Evolutionary conservation across 1,140 invertebrate species (phyloP), one percentile per base, ranked within the genome.

Genomic region (Asobara japonica): DNA sequence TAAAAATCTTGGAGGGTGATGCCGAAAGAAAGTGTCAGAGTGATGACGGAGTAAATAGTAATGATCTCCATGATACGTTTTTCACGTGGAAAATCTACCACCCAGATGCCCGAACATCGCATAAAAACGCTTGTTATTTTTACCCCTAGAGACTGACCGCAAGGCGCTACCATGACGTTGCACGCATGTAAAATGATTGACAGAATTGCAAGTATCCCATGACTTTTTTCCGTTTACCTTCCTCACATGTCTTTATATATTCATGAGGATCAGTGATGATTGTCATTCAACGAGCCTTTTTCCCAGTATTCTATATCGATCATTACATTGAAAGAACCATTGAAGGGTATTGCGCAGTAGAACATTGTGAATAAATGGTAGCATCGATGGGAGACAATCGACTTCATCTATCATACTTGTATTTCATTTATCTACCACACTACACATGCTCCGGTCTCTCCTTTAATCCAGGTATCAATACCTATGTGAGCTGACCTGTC

Each of bases 71-170:
- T n/a, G 8, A 77, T 8, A 7, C 61, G 16, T 41, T 65, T 60
- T 45, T 74, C 76, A 31, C 25, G 33, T 8, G 33, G 20, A 5
- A 62, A 71, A 30, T 73, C 33, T 13, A 73, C 71, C 25, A 41
- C 13, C 78, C 78, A 79, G 30, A 79, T 69, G 2, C 78, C 78
- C 18, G 77, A 71, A 18, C 76, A 62, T 60, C 72, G 77, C 78
- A 79, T 77, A 36, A 73, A 79, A n/a, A 79, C 61, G 2, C 74
- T 62, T 8, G 76, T 77, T n/a, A 78, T 29, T 62, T 38, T 74
- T 3, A 76, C 74, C 61, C 76, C 74, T 29, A 56, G 61, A 73
- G 76, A 77, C 18, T 41, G 65, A 27, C 74, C 69, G 51, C 2
- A 16, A 51, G 20, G 22, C 36, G 20, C n/a, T 5, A 16, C 13